phyloP scores from a whole-genome alignment of 2,113 vertebrate species.

The Phoenicopterus ruber region DNA sequence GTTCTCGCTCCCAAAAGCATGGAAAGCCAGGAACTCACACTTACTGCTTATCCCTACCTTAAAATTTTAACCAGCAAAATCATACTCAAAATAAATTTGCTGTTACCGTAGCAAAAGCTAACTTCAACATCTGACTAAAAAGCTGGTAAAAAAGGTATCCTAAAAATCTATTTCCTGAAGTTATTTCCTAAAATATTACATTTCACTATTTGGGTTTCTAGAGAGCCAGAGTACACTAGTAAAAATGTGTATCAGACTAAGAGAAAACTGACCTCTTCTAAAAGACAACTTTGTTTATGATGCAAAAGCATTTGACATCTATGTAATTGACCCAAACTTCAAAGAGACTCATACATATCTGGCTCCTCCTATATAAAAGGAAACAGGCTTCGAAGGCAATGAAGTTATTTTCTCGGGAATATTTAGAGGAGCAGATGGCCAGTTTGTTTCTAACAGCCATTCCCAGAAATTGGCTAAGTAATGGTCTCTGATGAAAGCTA shows the following conservation, averaged over 20 bases:
- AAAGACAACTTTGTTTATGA: neutral
- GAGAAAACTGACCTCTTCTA: neutral
- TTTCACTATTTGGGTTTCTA: neutral
- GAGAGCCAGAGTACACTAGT: neutral
- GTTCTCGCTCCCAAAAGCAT: neutral
- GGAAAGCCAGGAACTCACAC: neutral
- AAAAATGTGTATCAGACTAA: neutral
- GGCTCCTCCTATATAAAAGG: neutral
- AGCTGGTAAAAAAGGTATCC: neutral
- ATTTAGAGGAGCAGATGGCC: neutral
- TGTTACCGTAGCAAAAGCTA: neutral
- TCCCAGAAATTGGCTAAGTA: neutral
- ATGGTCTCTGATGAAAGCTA: neutral
- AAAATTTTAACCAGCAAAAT: neutral
- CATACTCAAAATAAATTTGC: neutral
- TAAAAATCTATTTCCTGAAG: neutral
- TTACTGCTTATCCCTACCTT: neutral
- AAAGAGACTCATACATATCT: neutral
- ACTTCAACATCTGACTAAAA: neutral
- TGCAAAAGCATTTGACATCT: neutral
- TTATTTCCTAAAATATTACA: neutral
- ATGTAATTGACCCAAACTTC: neutral
- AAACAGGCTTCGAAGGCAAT: neutral
- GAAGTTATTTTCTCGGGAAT: neutral
- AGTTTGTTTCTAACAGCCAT: neutral